These are phyloP conservation scores for Thaleichthys pacificus DNA, from an alignment of 2,797 vertebrate genomes.

Conservation along the genomic window DNA sequence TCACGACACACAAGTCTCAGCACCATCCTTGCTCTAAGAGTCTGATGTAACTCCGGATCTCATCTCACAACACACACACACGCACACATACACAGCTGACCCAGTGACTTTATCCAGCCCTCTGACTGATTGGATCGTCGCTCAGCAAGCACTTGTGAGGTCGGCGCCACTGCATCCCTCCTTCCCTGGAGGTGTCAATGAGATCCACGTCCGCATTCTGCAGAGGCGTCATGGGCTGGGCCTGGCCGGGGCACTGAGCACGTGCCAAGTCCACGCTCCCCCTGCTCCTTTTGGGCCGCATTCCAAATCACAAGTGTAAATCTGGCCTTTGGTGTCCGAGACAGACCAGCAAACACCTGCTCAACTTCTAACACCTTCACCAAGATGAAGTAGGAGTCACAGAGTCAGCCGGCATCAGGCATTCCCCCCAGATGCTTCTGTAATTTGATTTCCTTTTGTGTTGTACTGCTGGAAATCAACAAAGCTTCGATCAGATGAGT, in stretches of 20 bases:
- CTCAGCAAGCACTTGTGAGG: slow-evolving; percentile 32
- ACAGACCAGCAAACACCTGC: slow-evolving; percentile 45
- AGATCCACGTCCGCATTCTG: slow-evolving; percentile 45
- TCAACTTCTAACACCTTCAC: slow-evolving; percentile 36
- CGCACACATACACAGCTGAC: slow-evolving; percentile 35
- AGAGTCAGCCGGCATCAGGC: slow-evolving; percentile 14
- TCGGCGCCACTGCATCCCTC: slow-evolving; percentile 43
- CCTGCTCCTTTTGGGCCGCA: slow-evolving; percentile 29
- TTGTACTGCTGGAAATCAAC: background rate
- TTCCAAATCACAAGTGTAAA: slow-evolving; percentile 51
- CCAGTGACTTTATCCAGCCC: slow-evolving; percentile 33
- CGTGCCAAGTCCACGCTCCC: slow-evolving; percentile 23
- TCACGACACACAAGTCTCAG: slow-evolving; percentile 43
- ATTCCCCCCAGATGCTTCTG: background rate
- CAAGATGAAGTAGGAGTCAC: slow-evolving; percentile 34
- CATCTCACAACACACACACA: slow-evolving; percentile 43
- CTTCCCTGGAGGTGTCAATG: slow-evolving; percentile 52
- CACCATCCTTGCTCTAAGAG: slow-evolving; percentile 41
- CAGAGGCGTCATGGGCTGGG: slow-evolving; percentile 28
- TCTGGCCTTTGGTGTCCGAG: slow-evolving; percentile 41
- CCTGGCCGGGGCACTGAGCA: slow-evolving; percentile 29
- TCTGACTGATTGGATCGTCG: slow-evolving; percentile 24
- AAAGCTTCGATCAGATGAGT: background rate
- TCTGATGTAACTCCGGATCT: slow-evolving; percentile 53
- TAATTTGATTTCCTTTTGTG: background rate